Evolutionary conservation across 2,113 vertebrate species (phyloP), one percentile per base, ranked within the genome.

Genomic region (Perca flavescens): DNA sequence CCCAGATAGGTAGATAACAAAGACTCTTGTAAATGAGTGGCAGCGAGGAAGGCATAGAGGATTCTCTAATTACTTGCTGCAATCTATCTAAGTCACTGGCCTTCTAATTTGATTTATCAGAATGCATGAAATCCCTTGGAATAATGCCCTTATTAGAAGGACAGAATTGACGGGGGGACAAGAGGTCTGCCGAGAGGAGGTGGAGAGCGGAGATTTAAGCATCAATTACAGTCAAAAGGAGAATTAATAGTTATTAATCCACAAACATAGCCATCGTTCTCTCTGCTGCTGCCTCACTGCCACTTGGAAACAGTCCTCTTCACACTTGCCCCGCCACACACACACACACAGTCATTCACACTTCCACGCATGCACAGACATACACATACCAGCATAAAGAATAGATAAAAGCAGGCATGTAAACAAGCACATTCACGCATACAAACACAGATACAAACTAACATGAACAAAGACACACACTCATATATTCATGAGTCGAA

Each of bases 71-170:
- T 96, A 96, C 94, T 94, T 56, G 43, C 75, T 40, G 82, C 95
- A 91, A 96, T 90, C 74, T 94, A 96, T 96, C 94, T 88, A 80
- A 93, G 95, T 91, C 96, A 96, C 85, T 67, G 88, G 94, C 89
- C 92, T 95, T 96, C 95, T 95, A 94, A 96, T 95, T 88, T 91
- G 91, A 90, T 96, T 96, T 96, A 96, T 96, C 94, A 96, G 93
- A 90, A 93, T 90, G 93, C 94, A 94, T 92, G 91, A 93, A 95
- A 93, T 90, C 91, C 93, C 87, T 79, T 87, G 83, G 92, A 93
- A 95, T 93, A 93, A 95, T 93, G 93, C 93, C 92, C 93, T 95
- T 95, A 95, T 95, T 95, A 95, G 94, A 91, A 91, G 91, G 89
- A 90, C 86, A 77, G 86, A 91, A 86, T 89, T 94, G 95, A 94